Percentiles rank a stretch among this genome's conserved stretches.
These are phyloP conservation scores for Hoplias malabaricus DNA, from an alignment of 2,113 vertebrate genomes.

Conservation along the genomic window DNA sequence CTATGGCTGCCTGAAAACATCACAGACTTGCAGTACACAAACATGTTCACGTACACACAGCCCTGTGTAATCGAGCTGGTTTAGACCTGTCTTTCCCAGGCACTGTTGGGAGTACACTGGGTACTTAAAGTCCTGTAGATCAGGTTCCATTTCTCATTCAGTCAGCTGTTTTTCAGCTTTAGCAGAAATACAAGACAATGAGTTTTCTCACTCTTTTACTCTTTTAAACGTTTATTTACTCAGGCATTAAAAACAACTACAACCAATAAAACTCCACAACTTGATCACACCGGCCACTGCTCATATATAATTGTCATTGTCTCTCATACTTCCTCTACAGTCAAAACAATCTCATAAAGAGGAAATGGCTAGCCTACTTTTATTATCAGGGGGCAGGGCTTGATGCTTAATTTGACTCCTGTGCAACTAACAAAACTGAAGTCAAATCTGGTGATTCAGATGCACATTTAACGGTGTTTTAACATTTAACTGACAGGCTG, in stretches of 20 bases:
- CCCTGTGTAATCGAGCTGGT: constrained; percentile 21
- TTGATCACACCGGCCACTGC: background rate
- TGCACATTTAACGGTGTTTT: background rate
- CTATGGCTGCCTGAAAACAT: background rate
- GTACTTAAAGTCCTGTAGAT: background rate
- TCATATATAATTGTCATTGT: background rate
- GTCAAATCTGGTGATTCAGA: background rate
- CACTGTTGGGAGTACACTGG: background rate
- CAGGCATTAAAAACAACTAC: background rate
- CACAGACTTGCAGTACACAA: background rate
- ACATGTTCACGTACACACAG: background rate
- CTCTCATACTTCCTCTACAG: constrained; percentile 14
- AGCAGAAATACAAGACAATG: background rate
- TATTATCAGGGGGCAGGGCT: background rate
- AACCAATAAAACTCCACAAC: background rate
- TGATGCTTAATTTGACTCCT: background rate
- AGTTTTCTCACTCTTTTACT: background rate
- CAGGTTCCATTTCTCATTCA: background rate
- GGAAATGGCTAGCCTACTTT: constrained; percentile 11
- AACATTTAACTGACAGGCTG: too few species aligned
- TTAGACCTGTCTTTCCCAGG: constrained; percentile 14
- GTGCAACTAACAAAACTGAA: too few species aligned
- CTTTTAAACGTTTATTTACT: constrained; percentile 3
- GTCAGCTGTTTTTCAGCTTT: background rate
- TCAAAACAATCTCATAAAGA: constrained; percentile 21